Evolutionary conservation across 2,113 vertebrate species (phyloP).

Genomic region (Addax nasomaculatus): DNA sequence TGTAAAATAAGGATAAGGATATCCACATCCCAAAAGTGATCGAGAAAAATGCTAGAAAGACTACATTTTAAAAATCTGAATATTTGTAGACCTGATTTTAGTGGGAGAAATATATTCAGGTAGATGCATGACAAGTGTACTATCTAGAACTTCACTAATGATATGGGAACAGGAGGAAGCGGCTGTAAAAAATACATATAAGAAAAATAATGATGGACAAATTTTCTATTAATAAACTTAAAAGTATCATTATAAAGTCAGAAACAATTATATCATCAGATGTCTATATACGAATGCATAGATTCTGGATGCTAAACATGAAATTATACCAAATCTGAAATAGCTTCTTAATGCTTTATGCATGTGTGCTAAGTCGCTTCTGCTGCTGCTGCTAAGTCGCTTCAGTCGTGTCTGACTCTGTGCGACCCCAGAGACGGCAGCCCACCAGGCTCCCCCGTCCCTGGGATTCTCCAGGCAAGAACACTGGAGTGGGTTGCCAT

Average conservation of each 20-base stretch:
- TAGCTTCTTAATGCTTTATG: neutral
- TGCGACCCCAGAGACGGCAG: rapidly evolving
- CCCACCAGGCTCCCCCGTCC: too few relatives aligned
- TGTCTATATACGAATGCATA: neutral
- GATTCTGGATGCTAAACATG: neutral
- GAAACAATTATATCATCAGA: neutral
- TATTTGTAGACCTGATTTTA: neutral
- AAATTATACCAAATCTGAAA: neutral
- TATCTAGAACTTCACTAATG: neutral
- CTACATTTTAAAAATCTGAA: neutral
- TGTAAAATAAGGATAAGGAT: neutral
- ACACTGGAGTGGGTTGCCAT: neutral
- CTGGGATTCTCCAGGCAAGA: neutral
- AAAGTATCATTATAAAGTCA: neutral
- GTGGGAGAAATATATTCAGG: neutral
- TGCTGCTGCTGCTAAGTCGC: neutral
- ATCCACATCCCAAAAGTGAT: neutral
- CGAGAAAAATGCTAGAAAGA: neutral
- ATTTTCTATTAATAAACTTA: neutral
- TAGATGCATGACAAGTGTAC: neutral
- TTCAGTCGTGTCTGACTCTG: too few relatives aligned
- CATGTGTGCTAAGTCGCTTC: neutral
- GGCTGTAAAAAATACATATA: neutral
- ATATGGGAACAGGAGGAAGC: neutral
- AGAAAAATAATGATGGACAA: neutral